phyloP scores from a whole-genome alignment of 2,888 invertebrate genomes.

The Busseola fusca region DNA sequence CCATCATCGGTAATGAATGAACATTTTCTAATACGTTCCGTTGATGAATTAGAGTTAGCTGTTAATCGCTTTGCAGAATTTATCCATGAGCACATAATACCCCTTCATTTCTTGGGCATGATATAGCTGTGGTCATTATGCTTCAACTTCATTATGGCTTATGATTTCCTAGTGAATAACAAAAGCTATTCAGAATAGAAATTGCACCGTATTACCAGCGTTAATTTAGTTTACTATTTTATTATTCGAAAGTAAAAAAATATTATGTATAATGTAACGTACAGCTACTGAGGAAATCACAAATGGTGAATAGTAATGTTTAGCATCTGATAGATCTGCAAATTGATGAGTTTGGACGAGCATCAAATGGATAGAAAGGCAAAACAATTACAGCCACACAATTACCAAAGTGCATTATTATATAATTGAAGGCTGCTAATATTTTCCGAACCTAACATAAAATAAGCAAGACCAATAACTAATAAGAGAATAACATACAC shows the following conservation, averaged over 20 bases:
- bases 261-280: slow-evolving; percentile 20
- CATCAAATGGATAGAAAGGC: slow-evolving; percentile 38
- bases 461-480: neutral
- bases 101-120: slow-evolving; percentile 39
- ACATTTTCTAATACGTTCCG: slow-evolving; percentile 74
- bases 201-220: slow-evolving; percentile 34
- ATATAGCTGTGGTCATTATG: slow-evolving; percentile 37
- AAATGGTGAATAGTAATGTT: slow-evolving; percentile 30
- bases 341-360: slow-evolving; percentile 31
- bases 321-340: slow-evolving; percentile 18
- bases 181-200: slow-evolving; percentile 49
- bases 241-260: slow-evolving; percentile 42
- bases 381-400: slow-evolving; percentile 26
- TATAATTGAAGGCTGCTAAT: slow-evolving; percentile 17
- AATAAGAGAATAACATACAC: slow-evolving; percentile 9
- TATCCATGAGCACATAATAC: slow-evolving; percentile 41
- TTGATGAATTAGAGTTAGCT: slow-evolving; percentile 65
- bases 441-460: neutral
- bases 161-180: slow-evolving; percentile 28
- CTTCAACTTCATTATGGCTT: slow-evolving; percentile 43
- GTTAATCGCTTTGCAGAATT: slow-evolving; percentile 68
- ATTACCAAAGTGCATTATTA: slow-evolving; percentile 1
- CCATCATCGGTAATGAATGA: slow-evolving; percentile 78
- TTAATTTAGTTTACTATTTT: slow-evolving; percentile 38
- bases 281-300: slow-evolving; percentile 17